Evolutionary conservation across 1,140 invertebrate genomes (phyloP).

Genomic region (Panagrolaimus sp.): DNA sequence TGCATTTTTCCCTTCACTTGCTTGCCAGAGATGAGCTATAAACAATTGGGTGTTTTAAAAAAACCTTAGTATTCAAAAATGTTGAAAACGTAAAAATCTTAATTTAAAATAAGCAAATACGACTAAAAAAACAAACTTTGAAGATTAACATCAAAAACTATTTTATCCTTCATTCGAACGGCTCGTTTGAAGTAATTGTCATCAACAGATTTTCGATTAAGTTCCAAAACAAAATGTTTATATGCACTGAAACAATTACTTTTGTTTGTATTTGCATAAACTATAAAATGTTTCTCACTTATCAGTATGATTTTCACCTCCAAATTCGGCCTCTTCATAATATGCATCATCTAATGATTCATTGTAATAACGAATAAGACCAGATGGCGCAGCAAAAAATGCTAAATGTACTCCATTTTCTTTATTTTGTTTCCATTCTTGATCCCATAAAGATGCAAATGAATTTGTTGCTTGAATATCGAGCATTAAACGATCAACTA

Average conservation of each 20-base stretch:
- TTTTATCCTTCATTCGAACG: constrained; percentile 49
- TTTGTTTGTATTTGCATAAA: not conserved
- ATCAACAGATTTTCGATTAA: constrained; percentile 47
- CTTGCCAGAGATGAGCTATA: constrained; percentile 56
- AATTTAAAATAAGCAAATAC: no score
- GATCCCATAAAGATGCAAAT: constrained; percentile 41
- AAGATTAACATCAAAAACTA: constrained; percentile 53
- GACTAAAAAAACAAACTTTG: constrained; percentile 49
- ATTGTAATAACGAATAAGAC: constrained; percentile 53
- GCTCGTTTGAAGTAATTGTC: constrained; percentile 51
- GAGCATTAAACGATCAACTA: constrained; percentile 51
- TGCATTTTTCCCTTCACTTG: constrained; percentile 28
- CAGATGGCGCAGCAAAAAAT: constrained; percentile 54
- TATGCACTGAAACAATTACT: constrained; percentile 40
- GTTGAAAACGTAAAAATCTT: no score
- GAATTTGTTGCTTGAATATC: constrained; percentile 48
- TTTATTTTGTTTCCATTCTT: constrained; percentile 37
- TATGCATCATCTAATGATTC: constrained; percentile 44
- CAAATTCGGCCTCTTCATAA: constrained; percentile 37
- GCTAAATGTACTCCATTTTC: constrained; percentile 52
- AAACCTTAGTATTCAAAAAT: no score
- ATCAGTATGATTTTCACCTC: constrained; percentile 22
- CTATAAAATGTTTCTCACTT: constrained; percentile 12
- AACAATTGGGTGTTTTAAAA: constrained; percentile 14
- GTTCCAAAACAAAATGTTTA: constrained; percentile 50